Base-by-base conservation (phyloP, 2,888 invertebrate species). In the Eupsilia transversa region DNA sequence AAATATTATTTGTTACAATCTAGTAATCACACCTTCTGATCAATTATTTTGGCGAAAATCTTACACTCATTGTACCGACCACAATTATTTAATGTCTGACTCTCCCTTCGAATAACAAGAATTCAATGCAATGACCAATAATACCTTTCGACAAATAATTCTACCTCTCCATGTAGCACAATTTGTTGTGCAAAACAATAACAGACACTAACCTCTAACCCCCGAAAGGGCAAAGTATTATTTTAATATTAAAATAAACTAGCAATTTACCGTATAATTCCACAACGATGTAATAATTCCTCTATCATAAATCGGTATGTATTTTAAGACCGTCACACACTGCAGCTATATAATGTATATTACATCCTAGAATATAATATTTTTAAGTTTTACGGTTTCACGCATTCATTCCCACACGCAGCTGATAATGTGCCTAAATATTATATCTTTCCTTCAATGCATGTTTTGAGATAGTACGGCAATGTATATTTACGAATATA, bases 281-380 rank as follows among this genome's bases (percentile, higher is more conserved):
- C 54, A 74, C 72, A 74, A 49, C 41, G 74, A 70, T 82, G 83
- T 77, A 74, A 83, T 82, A 82, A 85, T 75, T 76, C 67, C 56
- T 77, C 61, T 72, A 72, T 84, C 75, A 66, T 86, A 83, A 73
- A 77, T 75, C 60, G 54, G 77, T 71, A 41, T 66, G 35, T 70
- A 56, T 38, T 79, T 54, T 27, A 73, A 73, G 46, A 2, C 14
- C 1, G 20, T 41, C 17, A 10, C 27, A 72, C 46, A 79, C 52
- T 27, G 30, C 12, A 17, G 17, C 14, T 27, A 33, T 46, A 49
- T 10, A 41, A 59, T 52, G 33, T 33, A 46, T 17, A n/a, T 4
- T 14, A 12, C 33, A 10, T n/a, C 6, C 5, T 4, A 17, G 20
- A 27, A 27, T 27, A 12, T 52, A 52, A n/a, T 5, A 14, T 70